phyloP scores from a whole-genome alignment of 2,113 vertebrate genomes.

The Strix aluco region DNA sequence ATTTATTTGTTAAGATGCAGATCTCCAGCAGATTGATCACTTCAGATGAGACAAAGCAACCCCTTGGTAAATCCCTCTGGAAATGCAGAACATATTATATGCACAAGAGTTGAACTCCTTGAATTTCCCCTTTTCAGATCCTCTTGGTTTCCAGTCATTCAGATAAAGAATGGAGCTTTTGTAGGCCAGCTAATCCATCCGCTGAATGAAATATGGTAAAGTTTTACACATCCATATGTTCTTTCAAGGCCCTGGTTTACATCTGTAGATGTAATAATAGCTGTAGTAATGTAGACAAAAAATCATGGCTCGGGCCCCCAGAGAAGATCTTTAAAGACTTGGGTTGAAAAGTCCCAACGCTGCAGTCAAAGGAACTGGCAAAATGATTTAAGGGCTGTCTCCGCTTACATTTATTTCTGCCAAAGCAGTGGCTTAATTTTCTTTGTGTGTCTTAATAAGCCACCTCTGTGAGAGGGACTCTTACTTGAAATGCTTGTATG shows the following conservation, averaged over 20 bases:
- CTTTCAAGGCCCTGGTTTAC: slow-evolving; percentile 40
- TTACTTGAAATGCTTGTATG: background rate
- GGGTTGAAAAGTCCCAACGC: background rate
- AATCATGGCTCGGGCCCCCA: background rate
- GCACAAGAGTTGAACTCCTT: slow-evolving; percentile 38
- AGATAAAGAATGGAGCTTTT: slow-evolving; percentile 60
- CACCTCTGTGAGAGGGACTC: slow-evolving; percentile 14
- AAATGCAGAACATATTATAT: slow-evolving; percentile 43
- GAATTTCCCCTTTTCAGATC: slow-evolving; percentile 54
- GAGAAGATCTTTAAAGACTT: slow-evolving; percentile 37
- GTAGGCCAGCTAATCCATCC: slow-evolving; percentile 53
- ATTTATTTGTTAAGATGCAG: slow-evolving; percentile 42
- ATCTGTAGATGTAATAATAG: slow-evolving; percentile 43
- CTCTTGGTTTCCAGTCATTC: slow-evolving; percentile 52
- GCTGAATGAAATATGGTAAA: slow-evolving; percentile 57
- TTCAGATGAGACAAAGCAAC: slow-evolving; percentile 61
- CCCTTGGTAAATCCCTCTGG: slow-evolving; percentile 52
- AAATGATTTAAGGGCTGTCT: slow-evolving; percentile 18
- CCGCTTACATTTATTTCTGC: slow-evolving; percentile 19
- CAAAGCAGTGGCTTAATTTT: slow-evolving; percentile 41
- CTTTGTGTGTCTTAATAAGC: slow-evolving; percentile 48
- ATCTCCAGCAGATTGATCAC: slow-evolving; percentile 46
- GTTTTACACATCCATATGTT: slow-evolving; percentile 42
- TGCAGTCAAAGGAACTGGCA: slow-evolving; percentile 32
- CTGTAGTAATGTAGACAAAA: slow-evolving; percentile 23